Percentiles rank a stretch among this genome's conserved stretches.
Conservation (phyloP, 1,140 invertebrate species). For the Centruroides vittatus region DNA sequence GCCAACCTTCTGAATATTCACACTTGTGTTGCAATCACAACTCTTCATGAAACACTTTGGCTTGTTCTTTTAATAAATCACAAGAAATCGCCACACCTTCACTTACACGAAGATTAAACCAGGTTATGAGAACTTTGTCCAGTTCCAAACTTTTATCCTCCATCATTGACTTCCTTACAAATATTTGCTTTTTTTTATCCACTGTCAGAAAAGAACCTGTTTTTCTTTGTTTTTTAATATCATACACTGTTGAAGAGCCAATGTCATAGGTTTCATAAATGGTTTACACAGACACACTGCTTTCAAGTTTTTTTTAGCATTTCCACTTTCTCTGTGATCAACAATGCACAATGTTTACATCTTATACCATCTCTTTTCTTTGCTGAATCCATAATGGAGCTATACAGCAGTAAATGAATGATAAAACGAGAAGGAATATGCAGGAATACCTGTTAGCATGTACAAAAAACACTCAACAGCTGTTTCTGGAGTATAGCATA, state of each 20-base stretch:
- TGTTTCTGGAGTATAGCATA: too few relatives aligned
- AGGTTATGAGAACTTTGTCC: background rate
- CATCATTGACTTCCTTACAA: background rate
- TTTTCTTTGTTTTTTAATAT: background rate
- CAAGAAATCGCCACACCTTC: background rate
- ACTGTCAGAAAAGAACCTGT: background rate
- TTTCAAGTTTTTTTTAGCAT: background rate
- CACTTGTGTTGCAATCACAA: background rate
- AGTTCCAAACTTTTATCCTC: background rate
- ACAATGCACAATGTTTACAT: too few relatives aligned
- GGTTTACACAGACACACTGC: background rate
- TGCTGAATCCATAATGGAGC: too few relatives aligned
- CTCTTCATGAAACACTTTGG: constrained; percentile 1
- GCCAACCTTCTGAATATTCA: background rate
- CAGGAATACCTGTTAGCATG: too few relatives aligned
- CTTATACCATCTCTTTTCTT: too few relatives aligned
- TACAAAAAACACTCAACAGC: too few relatives aligned
- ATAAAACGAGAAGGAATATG: too few relatives aligned
- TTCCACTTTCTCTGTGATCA: background rate
- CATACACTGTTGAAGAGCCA: background rate
- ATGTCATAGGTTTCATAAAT: background rate
- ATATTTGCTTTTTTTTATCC: background rate
- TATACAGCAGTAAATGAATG: too few relatives aligned
- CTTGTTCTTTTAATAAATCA: background rate
- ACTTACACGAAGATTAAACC: background rate